Evolutionary conservation across 1,140 invertebrate genomes (phyloP).

Genomic region (Arion vulgaris): DNA sequence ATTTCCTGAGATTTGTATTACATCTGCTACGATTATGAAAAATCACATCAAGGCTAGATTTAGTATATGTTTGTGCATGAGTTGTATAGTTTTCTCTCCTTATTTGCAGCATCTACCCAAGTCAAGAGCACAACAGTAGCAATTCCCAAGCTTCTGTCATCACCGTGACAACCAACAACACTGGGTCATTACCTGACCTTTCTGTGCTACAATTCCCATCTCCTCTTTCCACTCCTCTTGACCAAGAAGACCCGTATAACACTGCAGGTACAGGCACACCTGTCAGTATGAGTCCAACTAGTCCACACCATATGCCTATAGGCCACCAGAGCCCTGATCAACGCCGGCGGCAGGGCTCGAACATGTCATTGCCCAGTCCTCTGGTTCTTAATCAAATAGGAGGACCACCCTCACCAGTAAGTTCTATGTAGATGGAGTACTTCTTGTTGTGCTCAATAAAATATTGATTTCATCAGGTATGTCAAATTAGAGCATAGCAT

Average conservation of each 20-base stretch:
- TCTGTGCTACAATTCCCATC: constrained; percentile 91
- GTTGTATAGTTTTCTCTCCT: background rate
- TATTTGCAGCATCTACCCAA: constrained; percentile 81
- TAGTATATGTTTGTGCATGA: too few relatives aligned
- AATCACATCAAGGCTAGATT: too few relatives aligned
- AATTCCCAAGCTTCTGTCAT: constrained; percentile 76
- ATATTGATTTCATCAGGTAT: too few relatives aligned
- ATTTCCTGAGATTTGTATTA: too few relatives aligned
- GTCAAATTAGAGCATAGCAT: too few relatives aligned
- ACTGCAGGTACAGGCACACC: constrained; percentile 75
- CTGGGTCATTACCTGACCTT: constrained; percentile 93
- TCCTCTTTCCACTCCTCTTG: constrained; percentile 81
- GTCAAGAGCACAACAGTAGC: constrained; percentile 79
- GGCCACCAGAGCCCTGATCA: constrained; percentile 49
- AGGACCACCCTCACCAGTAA: constrained; percentile 22
- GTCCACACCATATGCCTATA: constrained; percentile 45
- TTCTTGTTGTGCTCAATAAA: too few relatives aligned
- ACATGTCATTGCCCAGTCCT: constrained; percentile 55
- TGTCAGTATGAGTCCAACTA: constrained; percentile 51
- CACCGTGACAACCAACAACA: constrained; percentile 79
- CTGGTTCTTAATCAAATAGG: constrained; percentile 52
- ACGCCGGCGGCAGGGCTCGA: constrained; percentile 52
- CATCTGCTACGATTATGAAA: too few relatives aligned
- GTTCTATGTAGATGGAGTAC: background rate
- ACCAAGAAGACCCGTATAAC: constrained; percentile 80